A percentile compares a stretch with the other conserved stretches of the same genome.
These are phyloP conservation scores for Phortica okadai DNA, from an alignment of 2,888 invertebrate genomes.

Conservation along the genomic window DNA sequence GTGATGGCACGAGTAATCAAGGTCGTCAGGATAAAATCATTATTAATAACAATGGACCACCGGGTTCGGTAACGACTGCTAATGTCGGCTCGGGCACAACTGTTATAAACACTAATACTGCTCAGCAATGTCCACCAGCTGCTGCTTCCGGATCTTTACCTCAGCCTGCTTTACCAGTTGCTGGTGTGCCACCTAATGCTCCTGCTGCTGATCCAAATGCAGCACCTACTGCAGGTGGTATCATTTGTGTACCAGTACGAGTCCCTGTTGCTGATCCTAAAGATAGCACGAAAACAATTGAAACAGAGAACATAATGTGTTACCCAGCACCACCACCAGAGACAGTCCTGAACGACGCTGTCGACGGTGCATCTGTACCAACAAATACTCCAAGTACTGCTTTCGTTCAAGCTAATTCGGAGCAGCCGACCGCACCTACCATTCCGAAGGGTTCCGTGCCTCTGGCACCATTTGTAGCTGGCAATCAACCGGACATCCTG, in stretches of 20 bases:
- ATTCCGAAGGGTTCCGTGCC: conserved; percentile 66
- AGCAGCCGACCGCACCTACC: conserved; percentile 43
- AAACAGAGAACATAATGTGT: conserved; percentile 72
- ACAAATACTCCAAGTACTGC: conserved; percentile 23
- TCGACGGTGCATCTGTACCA: conserved; percentile 25
- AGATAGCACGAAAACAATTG: conserved; percentile 71
- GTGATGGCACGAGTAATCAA: conserved; percentile 39
- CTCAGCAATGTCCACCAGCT: no score
- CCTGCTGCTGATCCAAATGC: conserved; percentile 47
- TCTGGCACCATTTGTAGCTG: conserved; percentile 56
- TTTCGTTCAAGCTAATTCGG: conserved; percentile 12
- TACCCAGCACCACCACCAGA: conserved; percentile 72
- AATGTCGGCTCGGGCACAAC: conserved; percentile 67
- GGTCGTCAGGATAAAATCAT: conserved; percentile 72
- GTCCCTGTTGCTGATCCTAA: conserved; percentile 72
- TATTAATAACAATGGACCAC: conserved; percentile 75
- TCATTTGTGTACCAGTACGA: conserved; percentile 71
- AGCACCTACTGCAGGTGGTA: conserved; percentile 57
- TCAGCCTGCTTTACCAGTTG: conserved; percentile 1
- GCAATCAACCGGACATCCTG: conserved; percentile 63
- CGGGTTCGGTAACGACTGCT: conserved; percentile 70
- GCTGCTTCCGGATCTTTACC: conserved; percentile 36
- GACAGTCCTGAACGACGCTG: conserved; percentile 41
- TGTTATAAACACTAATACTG: conserved; percentile 60
- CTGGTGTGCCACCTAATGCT: conserved; percentile 37